These are phyloP conservation scores for Charaxes varanes DNA, from an alignment of 1,140 invertebrate species.

Conservation along the genomic window DNA sequence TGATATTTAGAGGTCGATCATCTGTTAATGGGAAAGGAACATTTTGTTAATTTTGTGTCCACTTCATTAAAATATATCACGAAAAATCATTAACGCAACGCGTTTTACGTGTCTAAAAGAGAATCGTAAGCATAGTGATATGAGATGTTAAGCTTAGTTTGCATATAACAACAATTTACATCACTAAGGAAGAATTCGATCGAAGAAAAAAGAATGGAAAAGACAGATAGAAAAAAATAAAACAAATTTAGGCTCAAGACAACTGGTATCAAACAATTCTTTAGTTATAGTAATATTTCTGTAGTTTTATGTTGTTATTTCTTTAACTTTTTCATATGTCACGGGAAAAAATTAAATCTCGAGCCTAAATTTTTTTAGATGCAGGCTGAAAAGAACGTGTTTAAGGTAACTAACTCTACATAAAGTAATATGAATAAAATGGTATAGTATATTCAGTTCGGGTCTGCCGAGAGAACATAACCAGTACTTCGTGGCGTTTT, in stretches of 20 bases:
- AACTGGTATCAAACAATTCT: too few species aligned
- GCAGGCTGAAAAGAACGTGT: too few species aligned
- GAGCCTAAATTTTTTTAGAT: too few species aligned
- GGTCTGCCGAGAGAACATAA: slow-evolving; percentile 62
- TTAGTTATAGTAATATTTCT: too few species aligned
- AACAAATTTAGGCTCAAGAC: slow-evolving; percentile 9
- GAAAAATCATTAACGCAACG: slow-evolving; percentile 3
- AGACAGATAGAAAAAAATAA: slow-evolving; percentile 1
- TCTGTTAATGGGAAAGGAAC: slow-evolving; percentile 69
- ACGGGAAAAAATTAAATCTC: too few species aligned
- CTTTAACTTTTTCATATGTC: background rate
- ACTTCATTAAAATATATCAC: slow-evolving; percentile 3
- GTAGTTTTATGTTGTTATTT: too few species aligned
- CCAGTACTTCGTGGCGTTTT: slow-evolving; percentile 71
- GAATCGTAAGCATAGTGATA: slow-evolving; percentile 4
- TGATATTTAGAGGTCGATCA: slow-evolving; percentile 60
- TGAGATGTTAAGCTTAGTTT: too few species aligned
- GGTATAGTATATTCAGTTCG: slow-evolving; percentile 35
- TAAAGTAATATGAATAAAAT: slow-evolving; percentile 24
- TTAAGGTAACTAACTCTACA: slow-evolving; percentile 24
- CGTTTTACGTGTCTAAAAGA: too few species aligned
- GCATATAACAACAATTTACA: too few species aligned
- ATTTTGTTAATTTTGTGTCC: slow-evolving; percentile 19
- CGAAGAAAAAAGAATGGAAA: background rate
- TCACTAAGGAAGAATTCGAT: too few species aligned